Base-by-base conservation (phyloP, 2,888 invertebrate species). In the Acleris cristana region DNA sequence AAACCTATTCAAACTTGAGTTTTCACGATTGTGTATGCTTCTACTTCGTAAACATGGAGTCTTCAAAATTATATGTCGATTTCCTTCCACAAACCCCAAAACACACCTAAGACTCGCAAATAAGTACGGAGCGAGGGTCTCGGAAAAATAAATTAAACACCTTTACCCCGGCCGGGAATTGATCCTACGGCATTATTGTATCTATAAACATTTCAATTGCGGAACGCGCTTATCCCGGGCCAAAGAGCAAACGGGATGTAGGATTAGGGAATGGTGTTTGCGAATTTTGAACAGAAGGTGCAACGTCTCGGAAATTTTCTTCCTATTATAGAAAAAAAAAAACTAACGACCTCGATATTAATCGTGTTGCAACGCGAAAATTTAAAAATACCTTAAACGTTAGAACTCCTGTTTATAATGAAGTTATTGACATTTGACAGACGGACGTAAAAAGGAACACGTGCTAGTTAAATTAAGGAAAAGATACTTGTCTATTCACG, bases 141-240 rank as follows among this genome's bases (percentile, higher is more conserved):
- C 75, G 79, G 83, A 85, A 86, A 89, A 88, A 89, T 88, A 88
- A 88, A 89, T 88, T 87, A 88, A 88, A 84, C 86, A 82, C 76
- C 79, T 81, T 77, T 79, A 75, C 74, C 77, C 75, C 40, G 70
- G 75, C 71, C 74, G 80, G 83, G 86, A 82, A 88, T 87, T 88
- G 88, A 90, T 90, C 89, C 88, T 80, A 76, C 75, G 78, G 85
- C 84, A 83, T 89, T 89, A 88, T 86, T 87, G 86, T 88, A 88
- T 88, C 88, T 88, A 87, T 89, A 89, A 89, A 89, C 88, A 89
- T 90, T 89, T 89, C 89, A 89, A 90, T 90, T 88, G 89, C 80
- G 82, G 79, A 69, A 70, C 66, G 70, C 69, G 76, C 71, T 76
- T 73, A 77, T 73, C 73, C 68, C 71, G 71, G 67, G 74, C 54